Percentiles rank a stretch among this genome's conserved stretches.
phyloP scores from a whole-genome alignment of 2,888 invertebrate genomes.

The Punctoribates punctum region DNA sequence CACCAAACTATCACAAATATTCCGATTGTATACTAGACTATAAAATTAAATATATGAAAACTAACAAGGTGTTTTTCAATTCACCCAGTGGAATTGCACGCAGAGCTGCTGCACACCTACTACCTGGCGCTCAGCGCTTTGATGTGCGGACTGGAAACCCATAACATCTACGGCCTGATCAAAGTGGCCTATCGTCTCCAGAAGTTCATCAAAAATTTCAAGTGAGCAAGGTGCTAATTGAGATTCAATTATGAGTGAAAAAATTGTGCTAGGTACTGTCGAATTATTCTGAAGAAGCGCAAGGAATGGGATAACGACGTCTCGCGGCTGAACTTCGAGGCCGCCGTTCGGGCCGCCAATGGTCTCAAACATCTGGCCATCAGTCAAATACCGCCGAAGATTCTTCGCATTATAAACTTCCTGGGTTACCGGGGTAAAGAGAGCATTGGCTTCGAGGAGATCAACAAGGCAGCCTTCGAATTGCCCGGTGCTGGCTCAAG shows the following conservation, averaged over 20 bases:
- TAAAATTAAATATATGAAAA: too few relatives aligned
- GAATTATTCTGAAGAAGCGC: neutral
- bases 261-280: neutral
- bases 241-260: neutral
- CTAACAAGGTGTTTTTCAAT: neutral
- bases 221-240: neutral
- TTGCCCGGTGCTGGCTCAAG: neutral
- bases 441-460: neutral
- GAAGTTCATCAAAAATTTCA: neutral
- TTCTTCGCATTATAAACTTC: neutral
- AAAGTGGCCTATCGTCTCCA: constrained; percentile 24
- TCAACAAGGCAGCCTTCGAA: neutral
- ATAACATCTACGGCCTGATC: constrained; percentile 33
- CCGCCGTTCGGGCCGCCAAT: neutral
- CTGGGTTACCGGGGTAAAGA: neutral
- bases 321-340: neutral
- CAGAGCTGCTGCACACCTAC: constrained; percentile 21
- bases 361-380: neutral
- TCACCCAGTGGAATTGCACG: constrained; percentile 31
- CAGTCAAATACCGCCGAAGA: constrained; percentile 7
- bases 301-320: constrained; percentile 2
- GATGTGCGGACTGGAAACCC: neutral
- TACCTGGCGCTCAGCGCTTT: neutral
- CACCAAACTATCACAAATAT: constrained; percentile 37
- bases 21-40: constrained; percentile 33